Base-by-base conservation (phyloP, 2,888 invertebrate genomes). In the Melieria crassipennis region DNA sequence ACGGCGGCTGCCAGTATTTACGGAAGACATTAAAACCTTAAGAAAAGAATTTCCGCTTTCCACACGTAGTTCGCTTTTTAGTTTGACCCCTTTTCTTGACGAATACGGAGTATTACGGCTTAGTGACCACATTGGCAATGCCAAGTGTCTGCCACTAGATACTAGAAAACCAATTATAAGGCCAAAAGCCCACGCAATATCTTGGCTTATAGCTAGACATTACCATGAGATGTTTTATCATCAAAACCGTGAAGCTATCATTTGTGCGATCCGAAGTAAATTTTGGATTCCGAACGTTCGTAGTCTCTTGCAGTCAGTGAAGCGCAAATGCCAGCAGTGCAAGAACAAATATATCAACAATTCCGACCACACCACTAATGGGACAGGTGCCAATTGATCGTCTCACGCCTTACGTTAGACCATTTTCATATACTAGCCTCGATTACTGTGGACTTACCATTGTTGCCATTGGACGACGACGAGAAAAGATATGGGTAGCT, bases 401-500 rank as follows among this genome's bases (percentile, higher is more conserved):
- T 7, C 48, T 66, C 13, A 13, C 58, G 42, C 66, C 48, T 11
- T 66, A 30, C 10, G 58, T 66, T 10, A 13, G 66, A 58, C 16
- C 48, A 7, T 58, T 66, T 7, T 57, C 47, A 11, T 66, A 66
- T 47, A 58, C 56, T 13, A 30, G 66, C 30, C 43, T 63, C n/a
- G 63, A 63, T 30, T 65, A 55, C 46, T 62, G 61, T 42, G 65
- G 62, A n/a, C 70, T 61, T n/a, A 45, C 61, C 42, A 47, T 65
- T 30, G 62, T 71, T n/a, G 48, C 66, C 9, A 66, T 66, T 5
- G 43, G 66, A 42, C 13, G 57, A 50, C 16, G 66, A 5, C 47
- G 56, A 6, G 63, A 71, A 46, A 71, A 66, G 46, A n/a, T 65
- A 16, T 65, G 62, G 48, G 62, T 62, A n/a, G 48, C 62, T 13